Conservation (phyloP, 2,113 vertebrate genomes). For the Propithecus coquereli region DNA sequence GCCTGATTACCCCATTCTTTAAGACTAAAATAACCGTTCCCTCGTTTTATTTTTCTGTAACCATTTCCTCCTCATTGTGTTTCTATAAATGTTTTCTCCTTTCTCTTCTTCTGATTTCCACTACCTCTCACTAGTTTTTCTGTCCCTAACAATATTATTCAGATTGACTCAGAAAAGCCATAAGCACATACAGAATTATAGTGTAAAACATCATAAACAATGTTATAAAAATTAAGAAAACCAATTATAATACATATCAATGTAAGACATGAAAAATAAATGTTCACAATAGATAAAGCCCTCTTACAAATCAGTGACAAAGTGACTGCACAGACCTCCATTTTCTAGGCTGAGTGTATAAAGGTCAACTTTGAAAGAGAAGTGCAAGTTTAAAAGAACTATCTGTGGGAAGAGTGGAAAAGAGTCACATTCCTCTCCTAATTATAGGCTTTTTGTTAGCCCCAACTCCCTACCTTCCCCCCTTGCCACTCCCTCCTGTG, state of each 20-base stretch:
- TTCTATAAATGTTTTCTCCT: too few species aligned
- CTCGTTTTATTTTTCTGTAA: too few species aligned
- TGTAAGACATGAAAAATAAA: not conserved
- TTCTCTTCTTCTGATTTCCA: too few species aligned
- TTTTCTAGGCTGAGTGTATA: not conserved
- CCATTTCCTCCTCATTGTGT: too few species aligned
- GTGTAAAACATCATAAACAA: not conserved
- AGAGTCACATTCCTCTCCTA: not conserved
- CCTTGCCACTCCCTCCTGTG: too few species aligned
- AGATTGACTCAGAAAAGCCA: not conserved
- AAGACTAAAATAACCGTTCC: too few species aligned
- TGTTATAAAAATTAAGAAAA: conserved; percentile 1
- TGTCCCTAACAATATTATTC: too few species aligned
- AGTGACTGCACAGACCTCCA: not conserved
- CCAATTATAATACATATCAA: not conserved
- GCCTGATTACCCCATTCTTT: too few species aligned
- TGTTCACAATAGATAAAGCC: not conserved
- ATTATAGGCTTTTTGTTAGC: not conserved
- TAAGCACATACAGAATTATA: not conserved
- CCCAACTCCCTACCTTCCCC: not conserved
- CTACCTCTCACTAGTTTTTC: too few species aligned
- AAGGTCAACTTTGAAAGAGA: not conserved
- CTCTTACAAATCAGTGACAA: not conserved
- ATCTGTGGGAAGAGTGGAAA: not conserved
- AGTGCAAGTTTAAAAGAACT: not conserved